These are phyloP conservation scores for Neoascia interrupta DNA, from an alignment of 2,888 invertebrate genomes.

Conservation along the genomic window DNA sequence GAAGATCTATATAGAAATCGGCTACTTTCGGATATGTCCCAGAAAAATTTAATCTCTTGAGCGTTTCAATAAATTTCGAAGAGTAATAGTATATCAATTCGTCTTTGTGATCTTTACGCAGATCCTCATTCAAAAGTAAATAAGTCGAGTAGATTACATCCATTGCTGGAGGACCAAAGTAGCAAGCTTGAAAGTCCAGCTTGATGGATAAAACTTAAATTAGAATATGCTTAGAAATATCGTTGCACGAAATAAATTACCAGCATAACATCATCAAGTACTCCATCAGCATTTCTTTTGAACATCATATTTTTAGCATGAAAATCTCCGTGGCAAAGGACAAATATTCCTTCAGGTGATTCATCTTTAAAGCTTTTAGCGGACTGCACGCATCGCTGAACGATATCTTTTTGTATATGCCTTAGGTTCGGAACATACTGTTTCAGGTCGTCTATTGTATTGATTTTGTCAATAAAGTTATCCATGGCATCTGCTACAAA, in stretches of 20 bases:
- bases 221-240: no score
- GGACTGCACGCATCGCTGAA: conserved; percentile 20
- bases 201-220: no score
- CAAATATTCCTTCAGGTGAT: conserved; percentile 53
- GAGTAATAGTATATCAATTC: conserved; percentile 72
- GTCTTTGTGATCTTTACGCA: conserved; percentile 68
- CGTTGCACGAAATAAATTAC: conserved; percentile 9
- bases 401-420: conserved; percentile 51
- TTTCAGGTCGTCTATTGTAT: conserved; percentile 44
- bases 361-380: not conserved
- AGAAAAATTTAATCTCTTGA: conserved; percentile 70
- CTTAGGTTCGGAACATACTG: conserved; percentile 70
- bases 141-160: conserved; percentile 73
- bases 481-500: conserved; percentile 56
- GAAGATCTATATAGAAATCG: conserved; percentile 70
- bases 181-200: conserved; percentile 74
- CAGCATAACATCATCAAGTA: conserved; percentile 71
- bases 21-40: conserved; percentile 71
- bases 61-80: conserved; percentile 64
- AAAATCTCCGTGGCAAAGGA: conserved; percentile 75
- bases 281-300: conserved; percentile 45
- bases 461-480: conserved; percentile 69
- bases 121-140: conserved; percentile 70
- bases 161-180: conserved; percentile 70
- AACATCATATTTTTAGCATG: conserved; percentile 75